Percentiles rank a stretch among this genome's conserved stretches.
Evolutionary conservation across 2,797 vertebrate genomes (phyloP).

Genomic region (Pogonophryne albipinna): DNA sequence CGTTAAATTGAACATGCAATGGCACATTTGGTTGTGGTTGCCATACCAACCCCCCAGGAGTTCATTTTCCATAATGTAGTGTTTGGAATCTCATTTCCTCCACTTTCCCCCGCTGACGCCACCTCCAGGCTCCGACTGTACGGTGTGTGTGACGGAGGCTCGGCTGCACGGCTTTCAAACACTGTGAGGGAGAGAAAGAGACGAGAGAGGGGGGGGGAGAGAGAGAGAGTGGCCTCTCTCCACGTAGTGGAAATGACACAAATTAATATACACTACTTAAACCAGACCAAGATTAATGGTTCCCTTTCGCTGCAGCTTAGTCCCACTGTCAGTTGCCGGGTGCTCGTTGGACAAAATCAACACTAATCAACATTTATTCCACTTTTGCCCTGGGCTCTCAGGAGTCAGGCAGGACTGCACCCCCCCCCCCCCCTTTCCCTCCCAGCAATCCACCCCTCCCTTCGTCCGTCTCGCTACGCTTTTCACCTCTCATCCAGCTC

Average conservation of each 20-base stretch:
- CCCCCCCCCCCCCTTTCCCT: slow-evolving; percentile 61
- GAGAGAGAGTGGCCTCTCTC: slow-evolving; percentile 88
- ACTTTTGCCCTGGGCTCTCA: slow-evolving; percentile 97
- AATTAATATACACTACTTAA: slow-evolving; percentile 99
- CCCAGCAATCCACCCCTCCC: slow-evolving; percentile 79
- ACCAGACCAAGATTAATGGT: slow-evolving; percentile 99
- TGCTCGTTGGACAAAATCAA: slow-evolving; percentile 98
- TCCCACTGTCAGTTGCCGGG: slow-evolving; percentile 96
- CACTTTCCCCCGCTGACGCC: slow-evolving; percentile 90
- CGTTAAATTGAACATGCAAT: slow-evolving; percentile 85
- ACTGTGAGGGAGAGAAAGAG: slow-evolving; percentile 52
- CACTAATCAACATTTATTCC: slow-evolving; percentile 99
- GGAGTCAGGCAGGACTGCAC: slow-evolving; percentile 87
- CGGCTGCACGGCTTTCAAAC: slow-evolving; percentile 85
- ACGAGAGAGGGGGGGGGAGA: slow-evolving; percentile 45
- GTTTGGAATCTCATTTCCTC: slow-evolving; percentile 92
- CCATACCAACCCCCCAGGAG: slow-evolving; percentile 98
- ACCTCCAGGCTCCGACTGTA: slow-evolving; percentile 78
- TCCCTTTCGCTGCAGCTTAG: slow-evolving; percentile 98
- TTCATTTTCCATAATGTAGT: slow-evolving; percentile 97
- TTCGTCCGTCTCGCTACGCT: slow-evolving; percentile 90
- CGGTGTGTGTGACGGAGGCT: slow-evolving; percentile 66
- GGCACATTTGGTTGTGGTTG: slow-evolving; percentile 92
- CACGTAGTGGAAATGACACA: slow-evolving; percentile 99
- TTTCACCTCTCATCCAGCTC: slow-evolving; percentile 95